Percentiles rank a stretch among this genome's conserved stretches.
Evolutionary conservation across 2,888 invertebrate species (phyloP).

Genomic region (Cephus pulcher): DNA sequence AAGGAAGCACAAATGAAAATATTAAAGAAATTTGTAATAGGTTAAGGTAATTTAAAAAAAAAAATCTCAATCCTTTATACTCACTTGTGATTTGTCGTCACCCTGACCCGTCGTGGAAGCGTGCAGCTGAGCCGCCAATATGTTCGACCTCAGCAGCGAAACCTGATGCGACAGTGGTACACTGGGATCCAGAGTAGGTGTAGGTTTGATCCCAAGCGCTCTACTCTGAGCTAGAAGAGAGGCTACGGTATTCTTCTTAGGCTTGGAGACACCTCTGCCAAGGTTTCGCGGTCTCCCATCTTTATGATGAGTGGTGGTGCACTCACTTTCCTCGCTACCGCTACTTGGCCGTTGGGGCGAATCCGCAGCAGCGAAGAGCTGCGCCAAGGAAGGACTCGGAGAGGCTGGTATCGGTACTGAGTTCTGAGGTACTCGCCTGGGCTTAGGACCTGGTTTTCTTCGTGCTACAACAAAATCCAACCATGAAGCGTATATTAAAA

Average conservation of each 20-base stretch:
- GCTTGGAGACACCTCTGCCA: slow-evolving; percentile 88
- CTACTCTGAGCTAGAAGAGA: slow-evolving; percentile 88
- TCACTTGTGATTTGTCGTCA: slow-evolving; percentile 61
- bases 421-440: slow-evolving; percentile 71
- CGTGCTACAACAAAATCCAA: slow-evolving; percentile 69
- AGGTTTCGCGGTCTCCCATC: slow-evolving; percentile 87
- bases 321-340: slow-evolving; percentile 74
- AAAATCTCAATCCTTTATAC: slow-evolving; percentile 2
- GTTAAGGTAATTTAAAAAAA: background rate
- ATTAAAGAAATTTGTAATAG: background rate
- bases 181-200: slow-evolving; percentile 71
- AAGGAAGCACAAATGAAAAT: slow-evolving; percentile 16
- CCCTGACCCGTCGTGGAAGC: slow-evolving; percentile 52
- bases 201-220: slow-evolving; percentile 83
- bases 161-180: slow-evolving; percentile 71
- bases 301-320: slow-evolving; percentile 69
- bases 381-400: slow-evolving; percentile 69
- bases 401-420: slow-evolving; percentile 69
- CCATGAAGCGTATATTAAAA: background rate
- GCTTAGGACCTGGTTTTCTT: slow-evolving; percentile 81
- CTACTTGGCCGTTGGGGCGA: slow-evolving; percentile 73
- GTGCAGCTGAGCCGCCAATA: slow-evolving; percentile 75
- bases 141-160: slow-evolving; percentile 70
- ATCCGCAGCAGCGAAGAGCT: slow-evolving; percentile 72
- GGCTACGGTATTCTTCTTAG: slow-evolving; percentile 93